Evolutionary conservation across 2,888 invertebrate species (phyloP).

Genomic region (Ornithoptera priamus): DNA sequence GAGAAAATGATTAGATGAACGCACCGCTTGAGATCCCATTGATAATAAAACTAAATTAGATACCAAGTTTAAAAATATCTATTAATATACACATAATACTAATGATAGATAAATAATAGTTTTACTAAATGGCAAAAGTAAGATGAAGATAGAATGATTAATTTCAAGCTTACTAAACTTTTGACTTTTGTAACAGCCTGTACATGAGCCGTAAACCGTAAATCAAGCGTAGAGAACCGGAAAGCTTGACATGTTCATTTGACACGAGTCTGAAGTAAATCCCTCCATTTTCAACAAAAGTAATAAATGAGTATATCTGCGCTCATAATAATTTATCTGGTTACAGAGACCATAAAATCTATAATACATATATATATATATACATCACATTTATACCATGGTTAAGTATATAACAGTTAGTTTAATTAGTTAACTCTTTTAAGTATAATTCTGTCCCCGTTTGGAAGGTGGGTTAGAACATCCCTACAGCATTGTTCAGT

Average conservation of each 20-base stretch:
- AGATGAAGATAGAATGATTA: neutral
- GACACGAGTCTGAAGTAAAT: constrained; percentile 32
- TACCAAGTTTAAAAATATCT: too few relatives aligned
- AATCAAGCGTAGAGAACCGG: constrained; percentile 38
- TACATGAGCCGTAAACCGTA: constrained; percentile 34
- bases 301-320: neutral
- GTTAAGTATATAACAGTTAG: too few relatives aligned
- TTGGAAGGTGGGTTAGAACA: too few relatives aligned
- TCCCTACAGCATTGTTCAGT: too few relatives aligned
- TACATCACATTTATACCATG: too few relatives aligned
- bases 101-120: neutral
- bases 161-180: neutral
- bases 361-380: neutral
- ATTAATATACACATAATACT: too few relatives aligned
- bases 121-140: neutral
- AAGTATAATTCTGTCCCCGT: too few relatives aligned
- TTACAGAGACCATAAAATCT: neutral
- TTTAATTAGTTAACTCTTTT: too few relatives aligned
- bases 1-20: too few relatives aligned
- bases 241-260: constrained; percentile 41
- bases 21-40: too few relatives aligned
- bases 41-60: too few relatives aligned
- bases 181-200: constrained; percentile 29
- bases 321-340: neutral
- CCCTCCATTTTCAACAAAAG: constrained; percentile 22